Conservation (phyloP, 2,888 invertebrate species). For the Helleia helle region DNA sequence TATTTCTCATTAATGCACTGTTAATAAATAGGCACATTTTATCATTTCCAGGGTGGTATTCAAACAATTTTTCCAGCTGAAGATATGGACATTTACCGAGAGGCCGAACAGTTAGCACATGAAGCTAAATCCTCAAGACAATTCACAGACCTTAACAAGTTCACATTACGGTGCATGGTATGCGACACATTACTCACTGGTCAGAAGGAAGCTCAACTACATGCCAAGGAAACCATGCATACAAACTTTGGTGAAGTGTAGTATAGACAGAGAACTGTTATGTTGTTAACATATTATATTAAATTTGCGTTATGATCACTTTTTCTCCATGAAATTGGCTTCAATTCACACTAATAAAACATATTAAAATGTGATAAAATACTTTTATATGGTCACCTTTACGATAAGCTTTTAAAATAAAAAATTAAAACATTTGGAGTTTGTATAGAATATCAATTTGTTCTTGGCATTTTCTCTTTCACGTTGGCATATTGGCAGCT, state of each 20-base stretch:
- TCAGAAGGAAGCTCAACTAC: conserved; percentile 86
- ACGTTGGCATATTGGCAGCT: too few relatives aligned
- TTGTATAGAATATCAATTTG: too few relatives aligned
- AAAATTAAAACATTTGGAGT: too few relatives aligned
- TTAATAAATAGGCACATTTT: too few relatives aligned
- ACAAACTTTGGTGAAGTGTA: conserved; percentile 85
- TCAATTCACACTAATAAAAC: too few relatives aligned
- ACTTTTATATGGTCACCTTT: too few relatives aligned
- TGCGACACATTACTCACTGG: conserved; percentile 86
- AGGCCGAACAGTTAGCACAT: conserved; percentile 88
- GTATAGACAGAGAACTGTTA: conserved; percentile 24
- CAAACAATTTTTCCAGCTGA: conserved; percentile 87
- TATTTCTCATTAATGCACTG: too few relatives aligned
- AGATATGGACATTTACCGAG: conserved; percentile 80
- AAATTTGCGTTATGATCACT: conserved; percentile 4
- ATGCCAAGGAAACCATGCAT: conserved; percentile 90
- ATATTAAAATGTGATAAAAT: too few relatives aligned
- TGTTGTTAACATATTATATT: conserved; percentile 7
- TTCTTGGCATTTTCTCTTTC: too few relatives aligned
- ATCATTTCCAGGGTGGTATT: conserved; percentile 78
- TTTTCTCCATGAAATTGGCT: not conserved
- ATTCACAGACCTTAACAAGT: conserved; percentile 92
- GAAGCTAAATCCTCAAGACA: conserved; percentile 93
- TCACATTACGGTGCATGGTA: conserved; percentile 87
- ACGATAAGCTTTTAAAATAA: too few relatives aligned